Percentiles rank a stretch among this genome's conserved stretches.
phyloP scores from a whole-genome alignment of 2,888 invertebrate genomes.

The Agrilus mali region DNA sequence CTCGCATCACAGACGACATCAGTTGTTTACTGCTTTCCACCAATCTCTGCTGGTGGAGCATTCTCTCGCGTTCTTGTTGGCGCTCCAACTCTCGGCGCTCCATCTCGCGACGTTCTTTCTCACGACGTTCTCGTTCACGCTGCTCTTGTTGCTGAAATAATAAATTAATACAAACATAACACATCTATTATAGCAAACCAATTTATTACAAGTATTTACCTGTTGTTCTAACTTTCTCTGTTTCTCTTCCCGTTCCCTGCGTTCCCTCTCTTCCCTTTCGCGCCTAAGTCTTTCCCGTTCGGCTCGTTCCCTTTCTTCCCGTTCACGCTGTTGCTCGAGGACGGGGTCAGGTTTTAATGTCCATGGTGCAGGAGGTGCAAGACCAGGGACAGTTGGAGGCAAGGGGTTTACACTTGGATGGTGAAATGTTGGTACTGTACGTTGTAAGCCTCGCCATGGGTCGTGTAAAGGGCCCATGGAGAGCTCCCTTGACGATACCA shows the following conservation, averaged over 20 bases:
- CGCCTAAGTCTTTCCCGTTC: conserved; percentile 40
- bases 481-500: conserved; percentile 42
- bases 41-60: conserved; percentile 44
- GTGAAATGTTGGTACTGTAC: conserved; percentile 45
- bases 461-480: conserved; percentile 41
- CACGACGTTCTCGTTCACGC: conserved; percentile 35
- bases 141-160: conserved; percentile 26
- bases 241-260: conserved; percentile 40
- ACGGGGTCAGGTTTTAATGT: conserved; percentile 53
- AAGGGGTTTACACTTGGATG: conserved; percentile 30
- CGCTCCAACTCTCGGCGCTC: conserved; percentile 42
- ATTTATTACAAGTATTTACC: conserved; percentile 30
- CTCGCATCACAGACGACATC: conserved; percentile 36
- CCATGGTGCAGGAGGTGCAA: conserved; percentile 43
- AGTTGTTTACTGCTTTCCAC: conserved; percentile 37
- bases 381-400: conserved; percentile 34
- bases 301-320: conserved; percentile 49
- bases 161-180: conserved; percentile 4
- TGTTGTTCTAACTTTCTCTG: conserved; percentile 35
- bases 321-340: conserved; percentile 43
- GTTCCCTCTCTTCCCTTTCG: conserved; percentile 47
- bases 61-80: conserved; percentile 44
- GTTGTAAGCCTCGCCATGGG: conserved; percentile 57
- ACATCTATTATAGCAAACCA: background rate
- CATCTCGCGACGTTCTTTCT: conserved; percentile 38